phyloP scores from a whole-genome alignment of 2,888 invertebrate genomes.

The Atethmia centrago region DNA sequence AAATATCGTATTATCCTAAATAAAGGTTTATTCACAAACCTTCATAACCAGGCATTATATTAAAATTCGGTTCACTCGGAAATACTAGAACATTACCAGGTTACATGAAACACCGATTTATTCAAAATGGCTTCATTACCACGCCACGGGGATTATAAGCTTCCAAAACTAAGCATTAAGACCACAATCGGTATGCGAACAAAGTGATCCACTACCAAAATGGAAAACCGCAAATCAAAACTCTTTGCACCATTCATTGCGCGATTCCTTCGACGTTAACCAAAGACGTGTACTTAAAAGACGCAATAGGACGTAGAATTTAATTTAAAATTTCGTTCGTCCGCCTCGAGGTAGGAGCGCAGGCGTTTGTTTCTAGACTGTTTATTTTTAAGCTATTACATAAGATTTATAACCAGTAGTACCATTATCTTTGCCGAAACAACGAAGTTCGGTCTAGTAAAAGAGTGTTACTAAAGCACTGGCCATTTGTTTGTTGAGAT shows the following conservation, averaged over 20 bases:
- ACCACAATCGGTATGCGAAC: slow-evolving; percentile 52
- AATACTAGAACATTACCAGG: slow-evolving; percentile 52
- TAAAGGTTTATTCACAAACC: slow-evolving; percentile 2
- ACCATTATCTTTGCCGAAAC: slow-evolving; percentile 80
- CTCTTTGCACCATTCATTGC: slow-evolving; percentile 38
- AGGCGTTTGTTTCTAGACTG: slow-evolving; percentile 68
- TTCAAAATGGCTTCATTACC: slow-evolving; percentile 69
- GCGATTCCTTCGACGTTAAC: background rate
- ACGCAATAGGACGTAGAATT: slow-evolving; percentile 51
- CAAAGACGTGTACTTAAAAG: slow-evolving; percentile 4
- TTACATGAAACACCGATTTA: slow-evolving; percentile 55
- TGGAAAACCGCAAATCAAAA: slow-evolving; percentile 27
- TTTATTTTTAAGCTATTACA: slow-evolving; percentile 83
- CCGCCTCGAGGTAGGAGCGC: slow-evolving; percentile 43
- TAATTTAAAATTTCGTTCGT: slow-evolving; percentile 45
- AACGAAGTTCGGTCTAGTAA: slow-evolving; percentile 74
- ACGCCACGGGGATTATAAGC: slow-evolving; percentile 66
- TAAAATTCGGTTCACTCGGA: slow-evolving; percentile 34
- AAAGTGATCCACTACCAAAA: slow-evolving; percentile 43
- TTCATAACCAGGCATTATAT: slow-evolving; percentile 32
- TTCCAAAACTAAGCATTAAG: slow-evolving; percentile 65
- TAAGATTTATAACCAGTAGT: slow-evolving; percentile 79
- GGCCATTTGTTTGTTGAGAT: slow-evolving; percentile 76
- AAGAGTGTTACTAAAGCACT: slow-evolving; percentile 57
- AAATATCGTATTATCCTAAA: background rate